Conservation (phyloP, 2,888 invertebrate genomes). For the Hirtodrosophila cameraria region DNA sequence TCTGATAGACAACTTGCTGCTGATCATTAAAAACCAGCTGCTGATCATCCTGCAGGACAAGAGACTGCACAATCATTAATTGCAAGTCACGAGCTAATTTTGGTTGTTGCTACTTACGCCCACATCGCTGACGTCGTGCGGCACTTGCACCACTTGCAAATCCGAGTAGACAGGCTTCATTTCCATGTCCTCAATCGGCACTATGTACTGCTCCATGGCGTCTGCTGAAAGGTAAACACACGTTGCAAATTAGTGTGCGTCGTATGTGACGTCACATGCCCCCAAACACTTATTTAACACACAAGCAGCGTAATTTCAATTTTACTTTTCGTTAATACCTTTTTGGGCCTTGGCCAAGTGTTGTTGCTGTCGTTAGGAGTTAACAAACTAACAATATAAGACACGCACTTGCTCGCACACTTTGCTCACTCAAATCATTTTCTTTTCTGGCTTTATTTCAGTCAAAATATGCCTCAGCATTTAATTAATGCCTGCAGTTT, state of each 20-base stretch:
- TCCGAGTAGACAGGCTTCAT: slow-evolving; percentile 88
- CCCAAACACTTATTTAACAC: slow-evolving; percentile 23
- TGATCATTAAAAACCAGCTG: slow-evolving; percentile 83
- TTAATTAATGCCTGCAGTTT: slow-evolving; percentile 29
- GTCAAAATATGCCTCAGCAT: slow-evolving; percentile 36
- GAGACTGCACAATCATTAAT: slow-evolving; percentile 39
- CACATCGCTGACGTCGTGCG: slow-evolving; percentile 81
- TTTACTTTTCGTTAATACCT: slow-evolving; percentile 48
- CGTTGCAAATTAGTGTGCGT: slow-evolving; percentile 19
- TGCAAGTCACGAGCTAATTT: neutral
- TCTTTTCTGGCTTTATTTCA: slow-evolving; percentile 22
- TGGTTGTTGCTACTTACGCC: slow-evolving; percentile 66
- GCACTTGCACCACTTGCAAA: slow-evolving; percentile 82
- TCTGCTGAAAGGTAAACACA: slow-evolving; percentile 19
- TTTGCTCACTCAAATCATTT: slow-evolving; percentile 40
- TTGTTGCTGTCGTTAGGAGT: slow-evolving; percentile 28
- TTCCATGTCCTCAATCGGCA: slow-evolving; percentile 87
- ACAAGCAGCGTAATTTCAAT: slow-evolving; percentile 65
- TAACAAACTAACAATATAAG: slow-evolving; percentile 20
- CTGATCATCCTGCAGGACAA: slow-evolving; percentile 81
- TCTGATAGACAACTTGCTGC: slow-evolving; percentile 84
- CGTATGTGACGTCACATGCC: slow-evolving; percentile 54
- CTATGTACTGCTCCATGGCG: slow-evolving; percentile 89
- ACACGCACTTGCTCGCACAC: slow-evolving; percentile 9
- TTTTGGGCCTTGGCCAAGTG: slow-evolving; percentile 49